Base-by-base conservation (phyloP, 2,888 invertebrate species). In the Rugalucina vietnamica region DNA sequence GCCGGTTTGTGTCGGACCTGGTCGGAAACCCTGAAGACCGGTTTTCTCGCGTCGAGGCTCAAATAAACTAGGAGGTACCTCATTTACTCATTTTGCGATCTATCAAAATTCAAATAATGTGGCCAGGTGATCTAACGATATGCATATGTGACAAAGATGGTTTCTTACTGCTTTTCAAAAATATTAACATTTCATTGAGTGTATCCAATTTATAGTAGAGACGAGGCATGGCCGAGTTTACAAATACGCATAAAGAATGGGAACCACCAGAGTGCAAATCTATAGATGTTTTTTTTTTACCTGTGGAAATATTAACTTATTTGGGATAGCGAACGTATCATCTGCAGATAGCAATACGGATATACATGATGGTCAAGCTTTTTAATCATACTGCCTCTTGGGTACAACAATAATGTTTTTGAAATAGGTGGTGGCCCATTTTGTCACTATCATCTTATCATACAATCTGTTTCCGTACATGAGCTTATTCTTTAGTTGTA, bases 401-500 rank as follows among this genome's bases (percentile, higher is more conserved):
- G n/a, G n/a, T n/a, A n/a, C n/a, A n/a, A n/a, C n/a, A n/a, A n/a
- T n/a, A n/a, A n/a, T n/a, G n/a, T n/a, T n/a, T n/a, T n/a, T n/a
- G n/a, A n/a, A n/a, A n/a, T n/a, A 21, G 14, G n/a, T 54, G 10
- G 3, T 14, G 54, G 54, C 4, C n/a, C 54, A 54, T 54, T 21
- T 54, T n/a, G 14, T 34, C 65, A 34, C 65, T 65, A 65, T 65
- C 65, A 65, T 34, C 34, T 65, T 65, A 65, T 65, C 65, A 65
- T 3, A 32, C 32, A 65, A 65, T 65, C 65, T 34, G 65, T 32
- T 65, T 65, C 65, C 65, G 65, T 65, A 32, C 21, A 29, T 39
- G 72, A 72, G 27, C 39, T 72, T 43, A 72, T 43, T 72, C 72
- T 72, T 39, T 49, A 37, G 49, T 27, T 72, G 72, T 72, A 72